Conservation (phyloP, 2,888 invertebrate species). For the Lasioglossum figueresi region DNA sequence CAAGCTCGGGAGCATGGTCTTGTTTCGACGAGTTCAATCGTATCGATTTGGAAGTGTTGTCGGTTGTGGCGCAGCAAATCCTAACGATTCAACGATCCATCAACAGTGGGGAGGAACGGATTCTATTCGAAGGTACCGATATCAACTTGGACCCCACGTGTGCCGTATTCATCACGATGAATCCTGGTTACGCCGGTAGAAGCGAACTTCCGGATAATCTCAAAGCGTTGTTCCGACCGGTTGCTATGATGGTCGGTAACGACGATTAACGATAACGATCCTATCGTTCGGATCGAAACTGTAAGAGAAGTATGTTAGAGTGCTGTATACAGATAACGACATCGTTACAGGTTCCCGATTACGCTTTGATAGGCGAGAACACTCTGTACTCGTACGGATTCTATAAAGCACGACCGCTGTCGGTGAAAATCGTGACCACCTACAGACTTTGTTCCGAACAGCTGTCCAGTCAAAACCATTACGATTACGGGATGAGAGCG, state of each 20-base stretch:
- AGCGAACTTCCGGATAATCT: slow-evolving; percentile 87
- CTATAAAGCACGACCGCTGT: slow-evolving; percentile 86
- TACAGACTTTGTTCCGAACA: slow-evolving; percentile 88
- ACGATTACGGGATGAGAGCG: slow-evolving; percentile 89
- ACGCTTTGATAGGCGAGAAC: slow-evolving; percentile 87
- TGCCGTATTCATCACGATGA: slow-evolving; percentile 87
- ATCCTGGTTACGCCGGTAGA: slow-evolving; percentile 86
- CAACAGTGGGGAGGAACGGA: slow-evolving; percentile 82
- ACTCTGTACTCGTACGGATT: slow-evolving; percentile 88
- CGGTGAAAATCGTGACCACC: slow-evolving; percentile 88
- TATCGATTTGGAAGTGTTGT: slow-evolving; percentile 87
- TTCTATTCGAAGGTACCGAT: slow-evolving; percentile 86
- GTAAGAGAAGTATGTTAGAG: too few species aligned
- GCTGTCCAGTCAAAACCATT: slow-evolving; percentile 87
- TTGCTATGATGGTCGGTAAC: slow-evolving; percentile 87
- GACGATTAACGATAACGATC: background rate
- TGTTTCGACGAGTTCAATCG: slow-evolving; percentile 88
- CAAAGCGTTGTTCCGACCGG: slow-evolving; percentile 87
- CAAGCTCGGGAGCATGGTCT: slow-evolving; percentile 86
- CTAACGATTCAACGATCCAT: slow-evolving; percentile 86
- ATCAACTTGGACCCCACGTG: slow-evolving; percentile 86
- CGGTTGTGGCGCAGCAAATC: slow-evolving; percentile 88
- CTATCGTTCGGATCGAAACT: background rate
- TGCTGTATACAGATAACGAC: background rate
- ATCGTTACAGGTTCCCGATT: slow-evolving; percentile 85